Base-by-base conservation (phyloP, 1,140 invertebrate species). In the Atopsyche davidsoni region DNA sequence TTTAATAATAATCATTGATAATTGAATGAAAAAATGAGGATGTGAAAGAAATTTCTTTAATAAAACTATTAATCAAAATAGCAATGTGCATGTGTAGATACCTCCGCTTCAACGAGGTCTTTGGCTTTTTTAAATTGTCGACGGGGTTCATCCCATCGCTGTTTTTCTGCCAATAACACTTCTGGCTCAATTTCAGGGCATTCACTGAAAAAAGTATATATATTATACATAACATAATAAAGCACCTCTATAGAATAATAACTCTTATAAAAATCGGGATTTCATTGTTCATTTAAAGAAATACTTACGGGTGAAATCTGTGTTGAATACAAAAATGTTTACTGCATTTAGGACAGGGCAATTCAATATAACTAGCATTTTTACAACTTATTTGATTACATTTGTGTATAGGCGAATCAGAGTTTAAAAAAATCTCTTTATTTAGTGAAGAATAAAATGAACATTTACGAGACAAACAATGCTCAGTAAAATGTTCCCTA, bases 271-370 rank as follows among this genome's bases (percentile, higher is more conserved):
- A 28, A n/a, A 28, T 28, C n/a, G 24, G 24, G 6, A 28, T n/a
- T 7, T 38, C 13, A 38, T 7, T 7, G 16, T 38, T 38, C 6
- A 7, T 17, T 6, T 38, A 38, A 38, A 4, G 11, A 38, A 13
- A 7, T 45, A 53, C 51, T 53, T 39, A 58, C 55, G 28, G 35
- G 25, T 58, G 55, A 51, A 58, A 58, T 38, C 55, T 50, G 23
- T 58, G 55, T 19, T 32, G 19, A 10, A 58, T 58, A 22, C 55
- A 58, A 38, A 43, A 58, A 48, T 58, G 55, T 39, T 58, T 53
- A 0, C 31, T 7, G 22, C 55, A 58, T 42, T 53, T 54, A 3
- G 39, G 17, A 39, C 55, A 58, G 1, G 55, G 24, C 39, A 58
- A 28, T 44, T 48, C 21, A 13, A 58, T 42, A 16, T 47, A 51